Evolutionary conservation across 1,140 invertebrate genomes (phyloP), one percentile per base, ranked within the genome.

Genomic region (Mycetomoellerius zeteki): DNA sequence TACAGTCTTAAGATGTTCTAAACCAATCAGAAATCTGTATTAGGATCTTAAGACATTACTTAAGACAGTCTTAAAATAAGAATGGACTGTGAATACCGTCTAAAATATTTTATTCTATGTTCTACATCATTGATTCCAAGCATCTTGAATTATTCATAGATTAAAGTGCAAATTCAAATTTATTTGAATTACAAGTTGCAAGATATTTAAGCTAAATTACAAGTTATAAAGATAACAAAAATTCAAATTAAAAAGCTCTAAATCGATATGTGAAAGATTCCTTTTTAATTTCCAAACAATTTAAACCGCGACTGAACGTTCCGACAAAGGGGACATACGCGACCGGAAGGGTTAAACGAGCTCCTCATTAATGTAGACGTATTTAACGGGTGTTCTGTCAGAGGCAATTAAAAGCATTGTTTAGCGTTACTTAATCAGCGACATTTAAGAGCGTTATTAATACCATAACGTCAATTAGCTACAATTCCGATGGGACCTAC

Each of bases 341-440:
- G 33, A 65, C 54, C 86, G 80, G 72, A 65, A 81, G 73, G 86
- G 27, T 60, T 43, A 54, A 73, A 30, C 43, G 37, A 78, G 60
- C 71, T 69, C 73, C 56, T 76, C 69, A 60, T 75, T 89, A 89
- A 89, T 89, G 88, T 76, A 89, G 71, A 43, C 37, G 75, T 76
- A 86, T 89, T 89, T 89, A 86, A 62, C 60, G 43, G n/a, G 76
- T 64, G 64, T 77, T 76, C 80, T 86, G 88, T 89, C 89, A 89
- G 56, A 80, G 78, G n/a, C 77, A 89, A 87, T 90, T 90, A 89
- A 88, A 82, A 82, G 30, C 85, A 71, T 52, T 65, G 71, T 89
- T 90, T 52, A 62, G 56, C 76, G 76, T 47, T 86, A 60, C 75
- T 60, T 73, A 82, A 89, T 75, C 56, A 72, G n/a, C 52, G 85